Conservation (phyloP, 2,888 invertebrate species). For the Meloe dianella region DNA sequence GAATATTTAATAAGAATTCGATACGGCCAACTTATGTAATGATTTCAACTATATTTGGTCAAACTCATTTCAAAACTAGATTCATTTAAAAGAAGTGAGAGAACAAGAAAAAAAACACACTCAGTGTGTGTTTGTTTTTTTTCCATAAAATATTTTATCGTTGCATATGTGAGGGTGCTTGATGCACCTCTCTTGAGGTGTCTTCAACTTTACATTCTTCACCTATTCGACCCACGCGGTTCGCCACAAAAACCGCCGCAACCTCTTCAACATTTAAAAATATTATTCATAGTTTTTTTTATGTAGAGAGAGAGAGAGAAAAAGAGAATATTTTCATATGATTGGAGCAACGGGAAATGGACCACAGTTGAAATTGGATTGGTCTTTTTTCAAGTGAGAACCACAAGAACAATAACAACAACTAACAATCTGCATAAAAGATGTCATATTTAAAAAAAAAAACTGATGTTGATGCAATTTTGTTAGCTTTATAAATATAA, state of each 20-base stretch:
- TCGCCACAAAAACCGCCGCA: constrained; percentile 8
- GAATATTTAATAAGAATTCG: constrained; percentile 29
- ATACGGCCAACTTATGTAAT: constrained; percentile 17
- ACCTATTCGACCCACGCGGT: constrained; percentile 41
- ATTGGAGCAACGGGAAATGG: constrained; percentile 1
- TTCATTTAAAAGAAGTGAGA: neutral
- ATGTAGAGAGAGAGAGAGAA: neutral
- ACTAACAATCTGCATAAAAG: too few relatives aligned
- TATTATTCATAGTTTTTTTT: constrained; percentile 21
- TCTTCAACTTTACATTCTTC: constrained; percentile 48
- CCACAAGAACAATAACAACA: too few relatives aligned
- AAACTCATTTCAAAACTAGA: neutral
- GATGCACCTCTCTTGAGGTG: constrained; percentile 45
- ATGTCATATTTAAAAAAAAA: too few relatives aligned
- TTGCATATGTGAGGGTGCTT: constrained; percentile 47
- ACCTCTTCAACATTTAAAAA: constrained; percentile 22
- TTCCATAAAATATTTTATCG: neutral
- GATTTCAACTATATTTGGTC: constrained; percentile 16
- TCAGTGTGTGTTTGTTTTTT: neutral
- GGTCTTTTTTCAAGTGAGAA: neutral
- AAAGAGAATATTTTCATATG: neutral
- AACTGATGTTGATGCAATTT: too few relatives aligned
- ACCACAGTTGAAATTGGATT: neutral
- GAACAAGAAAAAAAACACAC: neutral
- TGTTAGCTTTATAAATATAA: too few relatives aligned